These are phyloP conservation scores for Abrostola tripartita DNA, from an alignment of 2,888 invertebrate species.

Conservation along the genomic window DNA sequence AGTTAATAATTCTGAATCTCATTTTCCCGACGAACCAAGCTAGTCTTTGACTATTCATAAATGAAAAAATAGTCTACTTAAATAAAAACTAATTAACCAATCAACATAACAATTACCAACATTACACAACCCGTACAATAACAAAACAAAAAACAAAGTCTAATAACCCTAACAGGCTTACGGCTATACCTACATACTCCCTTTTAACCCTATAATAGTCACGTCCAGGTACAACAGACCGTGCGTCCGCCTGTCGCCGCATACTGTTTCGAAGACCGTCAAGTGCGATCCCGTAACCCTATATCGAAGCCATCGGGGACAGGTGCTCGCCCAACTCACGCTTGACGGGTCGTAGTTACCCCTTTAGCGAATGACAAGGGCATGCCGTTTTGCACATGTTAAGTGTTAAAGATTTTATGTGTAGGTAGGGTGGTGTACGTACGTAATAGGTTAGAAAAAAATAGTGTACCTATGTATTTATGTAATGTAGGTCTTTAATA, in stretches of 20 bases:
- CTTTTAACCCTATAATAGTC: conserved; percentile 21
- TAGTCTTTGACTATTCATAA: no score
- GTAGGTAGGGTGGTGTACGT: background rate
- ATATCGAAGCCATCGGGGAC: conserved; percentile 55
- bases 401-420: conserved; percentile 7
- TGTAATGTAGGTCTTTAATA: no score
- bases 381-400: conserved; percentile 42
- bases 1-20: no score
- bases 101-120: no score
- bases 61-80: no score
- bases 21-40: no score
- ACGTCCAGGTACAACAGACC: conserved; percentile 23
- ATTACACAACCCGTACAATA: no score
- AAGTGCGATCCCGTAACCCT: conserved; percentile 59
- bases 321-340: conserved; percentile 52
- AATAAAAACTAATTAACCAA: no score
- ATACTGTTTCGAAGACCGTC: conserved; percentile 53
- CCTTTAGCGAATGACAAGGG: conserved; percentile 42
- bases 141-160: no score
- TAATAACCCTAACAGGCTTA: background rate
- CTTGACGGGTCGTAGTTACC: conserved; percentile 40
- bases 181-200: background rate
- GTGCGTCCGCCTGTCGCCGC: conserved; percentile 49
- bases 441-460: background rate
- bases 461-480: no score